phyloP scores from a whole-genome alignment of 2,888 invertebrate species.

The Cosmia trapezina region DNA sequence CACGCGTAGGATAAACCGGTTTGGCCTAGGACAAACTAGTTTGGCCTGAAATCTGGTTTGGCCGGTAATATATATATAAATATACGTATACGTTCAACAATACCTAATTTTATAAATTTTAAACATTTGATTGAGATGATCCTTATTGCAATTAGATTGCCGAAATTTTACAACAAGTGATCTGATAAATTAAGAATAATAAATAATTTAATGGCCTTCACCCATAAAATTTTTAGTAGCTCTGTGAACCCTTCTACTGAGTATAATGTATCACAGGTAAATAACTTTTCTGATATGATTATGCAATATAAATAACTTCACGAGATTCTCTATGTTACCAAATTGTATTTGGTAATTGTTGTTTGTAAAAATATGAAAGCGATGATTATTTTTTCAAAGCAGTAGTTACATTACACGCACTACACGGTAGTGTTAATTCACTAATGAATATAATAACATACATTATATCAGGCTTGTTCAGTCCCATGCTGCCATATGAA shows the following conservation, averaged over 20 bases:
- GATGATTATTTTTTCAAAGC: slow-evolving; percentile 36
- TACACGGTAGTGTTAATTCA: slow-evolving; percentile 67
- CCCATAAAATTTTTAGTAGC: slow-evolving; percentile 22
- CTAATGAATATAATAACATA: slow-evolving; percentile 67
- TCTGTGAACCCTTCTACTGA: slow-evolving; percentile 45
- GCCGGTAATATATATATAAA: no score
- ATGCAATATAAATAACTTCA: slow-evolving; percentile 36
- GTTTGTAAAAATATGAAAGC: slow-evolving; percentile 45
- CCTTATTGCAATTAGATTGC: slow-evolving; percentile 14
- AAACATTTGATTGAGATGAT: not conserved
- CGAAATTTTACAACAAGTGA: slow-evolving; percentile 16
- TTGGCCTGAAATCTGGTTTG: no score
- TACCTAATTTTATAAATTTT: slow-evolving; percentile 4
- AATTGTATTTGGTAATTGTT: slow-evolving; percentile 32
- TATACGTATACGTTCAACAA: not conserved
- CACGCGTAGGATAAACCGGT: no score
- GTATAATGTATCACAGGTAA: slow-evolving; percentile 59
- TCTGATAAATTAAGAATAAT: slow-evolving; percentile 4
- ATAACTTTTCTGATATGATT: slow-evolving; percentile 33
- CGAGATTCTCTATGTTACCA: slow-evolving; percentile 60
- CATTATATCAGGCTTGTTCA: slow-evolving; percentile 55
- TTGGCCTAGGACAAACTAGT: no score
- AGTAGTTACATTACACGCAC: slow-evolving; percentile 56
- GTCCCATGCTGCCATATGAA: slow-evolving; percentile 73
- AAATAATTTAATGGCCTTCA: slow-evolving; percentile 27